These are phyloP conservation scores for Myocastor coypus DNA, from an alignment of 2,113 vertebrate genomes.

Conservation along the genomic window DNA sequence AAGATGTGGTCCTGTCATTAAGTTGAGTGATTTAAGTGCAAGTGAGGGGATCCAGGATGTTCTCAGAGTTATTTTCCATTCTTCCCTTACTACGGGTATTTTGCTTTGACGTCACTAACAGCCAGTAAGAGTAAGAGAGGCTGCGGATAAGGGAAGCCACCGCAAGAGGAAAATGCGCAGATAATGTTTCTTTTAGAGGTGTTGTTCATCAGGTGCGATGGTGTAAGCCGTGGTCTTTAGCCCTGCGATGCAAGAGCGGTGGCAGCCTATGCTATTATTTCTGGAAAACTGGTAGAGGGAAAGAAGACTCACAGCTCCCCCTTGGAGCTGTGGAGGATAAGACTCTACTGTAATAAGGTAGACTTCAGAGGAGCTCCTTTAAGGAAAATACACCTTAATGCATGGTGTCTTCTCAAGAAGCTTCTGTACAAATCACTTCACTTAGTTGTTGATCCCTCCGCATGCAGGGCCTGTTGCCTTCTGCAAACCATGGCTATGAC, in stretches of 20 bases:
- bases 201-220: conserved; percentile 36
- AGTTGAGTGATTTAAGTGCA: conserved; percentile 78
- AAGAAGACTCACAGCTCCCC: background rate
- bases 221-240: conserved; percentile 48
- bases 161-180: conserved; percentile 65
- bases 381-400: background rate
- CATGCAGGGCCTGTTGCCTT: background rate
- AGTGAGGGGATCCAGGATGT: conserved; percentile 81
- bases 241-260: conserved; percentile 28
- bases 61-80: conserved; percentile 83
- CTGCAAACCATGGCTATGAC: conserved; percentile 19
- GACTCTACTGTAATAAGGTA: background rate
- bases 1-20: conserved; percentile 72
- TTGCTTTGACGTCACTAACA: conserved; percentile 81
- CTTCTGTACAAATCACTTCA: background rate
- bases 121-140: conserved; percentile 67
- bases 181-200: conserved; percentile 69
- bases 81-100: conserved; percentile 78
- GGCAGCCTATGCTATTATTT: background rate
- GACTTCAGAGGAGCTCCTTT: background rate
- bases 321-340: background rate
- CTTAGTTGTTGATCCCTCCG: background rate
- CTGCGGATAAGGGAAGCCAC: conserved; percentile 76
- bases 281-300: conserved; percentile 59
- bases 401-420: background rate